A percentile compares a stretch with the other conserved stretches of the same genome.
These are phyloP conservation scores for Axis porcinus DNA, from an alignment of 2,113 vertebrate genomes.

Conservation along the genomic window DNA sequence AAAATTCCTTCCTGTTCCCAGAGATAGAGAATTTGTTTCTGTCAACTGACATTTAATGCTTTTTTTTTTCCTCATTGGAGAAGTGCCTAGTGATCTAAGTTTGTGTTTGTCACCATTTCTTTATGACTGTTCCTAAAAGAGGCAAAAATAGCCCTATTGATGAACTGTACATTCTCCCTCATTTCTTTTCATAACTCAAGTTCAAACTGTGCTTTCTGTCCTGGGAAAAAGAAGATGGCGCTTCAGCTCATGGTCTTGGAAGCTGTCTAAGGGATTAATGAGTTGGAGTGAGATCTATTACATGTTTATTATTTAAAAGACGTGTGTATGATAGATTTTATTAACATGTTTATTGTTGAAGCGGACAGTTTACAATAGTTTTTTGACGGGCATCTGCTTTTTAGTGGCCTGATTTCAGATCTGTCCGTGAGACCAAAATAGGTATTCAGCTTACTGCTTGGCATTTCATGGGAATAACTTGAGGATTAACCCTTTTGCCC, in stretches of 20 bases:
- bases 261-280: slow-evolving; percentile 54
- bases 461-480: background rate
- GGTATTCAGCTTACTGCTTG: background rate
- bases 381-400: background rate
- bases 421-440: background rate
- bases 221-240: slow-evolving; percentile 50
- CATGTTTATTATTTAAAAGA: slow-evolving; percentile 56
- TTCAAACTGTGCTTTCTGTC: slow-evolving; percentile 11
- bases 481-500: background rate
- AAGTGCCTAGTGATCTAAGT: slow-evolving; percentile 27
- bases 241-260: slow-evolving; percentile 32
- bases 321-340: slow-evolving; percentile 36
- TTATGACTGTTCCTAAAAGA: slow-evolving; percentile 50
- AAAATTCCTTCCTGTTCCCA: slow-evolving; percentile 56
- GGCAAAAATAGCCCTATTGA: slow-evolving; percentile 37
- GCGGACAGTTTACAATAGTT: slow-evolving; percentile 54
- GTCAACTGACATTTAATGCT: slow-evolving; percentile 45
- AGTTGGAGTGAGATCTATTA: slow-evolving; percentile 43
- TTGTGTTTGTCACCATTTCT: slow-evolving; percentile 51
- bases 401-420: slow-evolving; percentile 1
- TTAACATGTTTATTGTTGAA: slow-evolving; percentile 38
- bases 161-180: background rate
- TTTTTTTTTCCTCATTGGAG: slow-evolving; percentile 29
- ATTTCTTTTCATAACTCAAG: slow-evolving; percentile 19
- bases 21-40: slow-evolving; percentile 49